Conservation (phyloP, 2,888 invertebrate genomes). For the Lepidocyrtoides sp. region DNA sequence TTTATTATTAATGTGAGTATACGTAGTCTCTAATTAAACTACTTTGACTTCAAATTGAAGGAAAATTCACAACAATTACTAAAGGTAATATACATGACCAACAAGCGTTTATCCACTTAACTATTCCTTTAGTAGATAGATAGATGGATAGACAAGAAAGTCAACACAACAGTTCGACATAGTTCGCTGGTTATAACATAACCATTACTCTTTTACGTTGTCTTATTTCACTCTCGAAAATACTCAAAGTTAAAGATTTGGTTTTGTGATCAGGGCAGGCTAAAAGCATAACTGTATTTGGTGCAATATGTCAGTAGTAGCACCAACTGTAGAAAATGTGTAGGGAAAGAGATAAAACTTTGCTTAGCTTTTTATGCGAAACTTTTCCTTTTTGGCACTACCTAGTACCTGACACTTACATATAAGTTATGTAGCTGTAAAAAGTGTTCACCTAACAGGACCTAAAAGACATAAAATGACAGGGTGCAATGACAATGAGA, state of each 20-base stretch:
- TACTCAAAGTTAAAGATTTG: conserved; percentile 41
- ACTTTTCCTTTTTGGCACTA: conserved; percentile 34
- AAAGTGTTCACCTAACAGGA: neutral
- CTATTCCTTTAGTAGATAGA: no score
- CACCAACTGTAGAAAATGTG: neutral
- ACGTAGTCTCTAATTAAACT: no score
- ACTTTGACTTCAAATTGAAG: neutral
- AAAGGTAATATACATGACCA: no score
- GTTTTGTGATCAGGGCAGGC: neutral
- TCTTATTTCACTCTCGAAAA: neutral
- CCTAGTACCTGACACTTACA: neutral
- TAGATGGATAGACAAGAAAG: conserved; percentile 17
- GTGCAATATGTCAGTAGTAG: neutral
- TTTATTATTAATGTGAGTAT: neutral
- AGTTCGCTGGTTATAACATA: conserved; percentile 51
- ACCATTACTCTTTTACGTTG: neutral
- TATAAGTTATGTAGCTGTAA: neutral
- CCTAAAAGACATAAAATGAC: neutral
- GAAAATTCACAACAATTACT: neutral
- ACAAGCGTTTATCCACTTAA: no score
- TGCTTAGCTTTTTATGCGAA: conserved; percentile 23
- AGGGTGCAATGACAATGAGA: neutral
- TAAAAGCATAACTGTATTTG: no score
- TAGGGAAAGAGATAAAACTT: conserved; percentile 22
- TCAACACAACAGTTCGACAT: conserved; percentile 46